phyloP scores from a whole-genome alignment of 1,140 invertebrate genomes.

The Caenorhabditis briggsae region DNA sequence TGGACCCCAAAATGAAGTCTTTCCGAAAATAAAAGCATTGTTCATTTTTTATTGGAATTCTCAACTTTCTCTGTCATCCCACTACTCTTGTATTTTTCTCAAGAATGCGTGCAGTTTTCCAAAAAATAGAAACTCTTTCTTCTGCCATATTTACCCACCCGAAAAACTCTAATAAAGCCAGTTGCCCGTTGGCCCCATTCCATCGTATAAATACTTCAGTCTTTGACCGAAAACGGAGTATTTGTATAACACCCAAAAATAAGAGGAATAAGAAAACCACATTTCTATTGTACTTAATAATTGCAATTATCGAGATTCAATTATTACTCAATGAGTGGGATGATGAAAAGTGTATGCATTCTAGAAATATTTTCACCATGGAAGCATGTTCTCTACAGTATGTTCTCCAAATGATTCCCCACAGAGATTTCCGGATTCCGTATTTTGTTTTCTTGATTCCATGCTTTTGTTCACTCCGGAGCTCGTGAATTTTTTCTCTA shows the following conservation, averaged over 20 bases:
- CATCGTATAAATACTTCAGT: slow-evolving; percentile 32
- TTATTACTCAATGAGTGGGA: not conserved
- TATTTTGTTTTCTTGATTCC: too few species aligned
- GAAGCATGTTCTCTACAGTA: not conserved
- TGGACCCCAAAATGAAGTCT: too few species aligned
- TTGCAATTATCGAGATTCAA: not conserved
- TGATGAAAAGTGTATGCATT: not conserved
- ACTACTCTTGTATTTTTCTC: not conserved
- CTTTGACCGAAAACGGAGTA: slow-evolving; percentile 27
- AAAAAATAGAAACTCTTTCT: slow-evolving; percentile 4
- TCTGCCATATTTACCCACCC: slow-evolving; percentile 14
- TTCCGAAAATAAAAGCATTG: not conserved
- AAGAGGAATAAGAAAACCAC: not conserved
- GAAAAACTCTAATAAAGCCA: slow-evolving; percentile 33
- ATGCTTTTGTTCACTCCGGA: too few species aligned
- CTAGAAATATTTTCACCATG: not conserved
- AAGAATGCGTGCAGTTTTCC: not conserved
- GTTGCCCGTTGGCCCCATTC: slow-evolving; percentile 2
- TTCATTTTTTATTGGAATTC: too few species aligned
- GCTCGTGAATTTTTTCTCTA: too few species aligned
- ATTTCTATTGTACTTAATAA: not conserved
- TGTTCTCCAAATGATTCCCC: too few species aligned
- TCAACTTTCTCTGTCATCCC: not conserved
- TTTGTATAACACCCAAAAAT: slow-evolving; percentile 1
- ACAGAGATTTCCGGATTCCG: too few species aligned